phyloP scores from a whole-genome alignment of 2,888 invertebrate species.

The Dinocampus coccinellae region DNA sequence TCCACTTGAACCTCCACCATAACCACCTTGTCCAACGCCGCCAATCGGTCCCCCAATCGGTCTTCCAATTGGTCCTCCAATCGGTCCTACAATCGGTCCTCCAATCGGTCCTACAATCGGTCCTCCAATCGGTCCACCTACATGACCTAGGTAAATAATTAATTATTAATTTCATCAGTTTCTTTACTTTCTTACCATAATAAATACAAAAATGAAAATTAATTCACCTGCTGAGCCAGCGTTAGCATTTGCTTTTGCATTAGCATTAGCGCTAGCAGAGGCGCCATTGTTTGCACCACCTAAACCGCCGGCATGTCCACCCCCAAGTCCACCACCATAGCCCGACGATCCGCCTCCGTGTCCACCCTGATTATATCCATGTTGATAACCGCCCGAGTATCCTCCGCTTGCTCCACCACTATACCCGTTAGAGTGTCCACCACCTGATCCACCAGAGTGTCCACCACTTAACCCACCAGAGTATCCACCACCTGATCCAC shows the following conservation, averaged over 20 bases:
- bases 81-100: background rate
- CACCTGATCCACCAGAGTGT: slow-evolving; percentile 13
- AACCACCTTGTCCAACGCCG: background rate
- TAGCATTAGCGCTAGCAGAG: background rate
- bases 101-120: background rate
- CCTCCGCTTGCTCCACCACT: slow-evolving; percentile 13
- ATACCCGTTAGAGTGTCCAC: background rate
- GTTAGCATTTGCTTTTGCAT: background rate
- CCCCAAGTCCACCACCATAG: slow-evolving; percentile 5
- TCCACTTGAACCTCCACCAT: background rate
- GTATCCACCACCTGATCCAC: slow-evolving; percentile 7
- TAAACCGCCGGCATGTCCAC: background rate
- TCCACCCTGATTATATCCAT: slow-evolving; percentile 8
- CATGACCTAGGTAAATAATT: background rate
- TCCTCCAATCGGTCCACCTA: background rate
- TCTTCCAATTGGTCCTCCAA: background rate
- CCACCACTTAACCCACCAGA: slow-evolving; percentile 17
- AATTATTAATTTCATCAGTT: background rate
- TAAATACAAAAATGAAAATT: background rate
- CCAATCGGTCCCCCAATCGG: background rate
- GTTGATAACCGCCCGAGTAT: too few species aligned
- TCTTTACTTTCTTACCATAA: background rate
- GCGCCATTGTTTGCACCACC: background rate
- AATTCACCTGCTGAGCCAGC: background rate
- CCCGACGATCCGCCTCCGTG: slow-evolving; percentile 16